Base-by-base conservation (phyloP, 2,113 vertebrate genomes). In the Callipepla squamata region DNA sequence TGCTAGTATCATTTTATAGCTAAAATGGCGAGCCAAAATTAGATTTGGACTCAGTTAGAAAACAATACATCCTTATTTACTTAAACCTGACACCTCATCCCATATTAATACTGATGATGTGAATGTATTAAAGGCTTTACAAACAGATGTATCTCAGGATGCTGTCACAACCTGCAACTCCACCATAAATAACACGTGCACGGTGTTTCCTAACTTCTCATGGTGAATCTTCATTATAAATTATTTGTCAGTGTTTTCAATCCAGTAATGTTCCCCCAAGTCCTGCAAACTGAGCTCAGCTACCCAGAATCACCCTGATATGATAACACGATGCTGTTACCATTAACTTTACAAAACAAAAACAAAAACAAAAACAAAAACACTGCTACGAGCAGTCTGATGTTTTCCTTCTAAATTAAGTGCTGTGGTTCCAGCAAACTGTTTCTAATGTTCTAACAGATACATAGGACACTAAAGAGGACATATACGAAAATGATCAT, bases 341-440 rank as follows among this genome's bases (percentile, higher is more conserved):
- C 36, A 75, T 48, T 73, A 65, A 42, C 42, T 11, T 57, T 78
- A 72, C 42, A 55, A n/a, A n/a, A n/a, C n/a, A 89, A 79, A 63
- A 85, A 74, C 7, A 69, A 36, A 36, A 36, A 36, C 6, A 6
- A 40, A 40, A 40, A n/a, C n/a, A 40, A 40, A 40, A 40, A 40
- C 3, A 74, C 79, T 80, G 44, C 11, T 50, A 91, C 86, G 36
- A 28, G 32, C 18, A 36, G 81, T 48, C 9, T 38, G 55, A 79
- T 68, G n/a, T n/a, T 76, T 81, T 83, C 62, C 42, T 82, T 95
- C 69, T 70, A 74, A 88, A 87, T 80, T 59, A 91, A 80, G 72
- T 62, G 8, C 23, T 68, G 42, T 72, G 89, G 73, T 86, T 59
- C 62, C 28, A 59, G 40, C 73, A 74, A 80, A 7, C 9, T 58